Evolutionary conservation across 2,888 invertebrate species (phyloP), one percentile per base, ranked within the genome.

Genomic region (Argyresthia goedartella): DNA sequence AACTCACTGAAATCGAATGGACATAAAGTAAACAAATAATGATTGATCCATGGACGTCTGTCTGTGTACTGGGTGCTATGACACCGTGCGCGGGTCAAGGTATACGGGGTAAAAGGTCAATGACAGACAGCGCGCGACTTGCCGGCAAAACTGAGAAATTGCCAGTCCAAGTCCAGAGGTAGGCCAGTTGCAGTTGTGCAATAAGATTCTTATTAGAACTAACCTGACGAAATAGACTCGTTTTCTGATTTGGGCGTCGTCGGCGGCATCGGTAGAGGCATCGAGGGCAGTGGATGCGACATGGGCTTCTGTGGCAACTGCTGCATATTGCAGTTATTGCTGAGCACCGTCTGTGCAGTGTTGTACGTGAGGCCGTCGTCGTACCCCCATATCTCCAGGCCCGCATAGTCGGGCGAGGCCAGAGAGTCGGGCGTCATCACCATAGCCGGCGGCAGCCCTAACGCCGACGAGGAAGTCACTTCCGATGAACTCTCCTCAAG

Each of bases 341-440:
- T 72, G 54, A 82, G 73, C 61, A 81, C 76, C 66, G 76, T 80
- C 69, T 73, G 88, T 51, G 82, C 68, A 58, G 82, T 73, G 63
- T 76, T 71, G 64, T 87, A 86, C 15, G 80, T 69, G 57, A 85
- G 76, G 45, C 73, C 77, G 63, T 90, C 90, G 61, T 90, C 90
- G 67, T 89, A 89, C 65, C 94, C 95, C 95, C 95, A 95, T 61
- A 95, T 88, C 69, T 95, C 95, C 59, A 94, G 88, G 65, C 94
- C 93, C 56, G 91, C 91, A 73, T 93, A 93, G 62, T 93, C 93
- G 15, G 93, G 91, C 60, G 93, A 93, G 59, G 90, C 90, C 59
- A 93, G 87, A 49, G 93, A 92, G 57, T 92, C 91, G 49, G 93
- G 92, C 66, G 92, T 92, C 90, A 93, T 92, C 67, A 92, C 92